Evolutionary conservation across 1,140 invertebrate species (phyloP).

Genomic region (Branchinecta lindahli): DNA sequence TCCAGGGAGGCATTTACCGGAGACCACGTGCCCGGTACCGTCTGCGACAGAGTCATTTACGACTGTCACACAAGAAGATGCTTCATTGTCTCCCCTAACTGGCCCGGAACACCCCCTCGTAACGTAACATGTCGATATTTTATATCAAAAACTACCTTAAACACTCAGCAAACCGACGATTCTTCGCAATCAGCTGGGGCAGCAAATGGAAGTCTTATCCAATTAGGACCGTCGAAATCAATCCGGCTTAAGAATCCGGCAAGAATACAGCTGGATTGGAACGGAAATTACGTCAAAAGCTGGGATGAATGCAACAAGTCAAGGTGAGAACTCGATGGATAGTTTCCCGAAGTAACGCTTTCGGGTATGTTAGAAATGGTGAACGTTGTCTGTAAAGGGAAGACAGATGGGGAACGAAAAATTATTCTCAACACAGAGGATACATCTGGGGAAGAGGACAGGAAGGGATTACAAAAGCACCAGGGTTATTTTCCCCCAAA

Average conservation of each 20-base stretch:
- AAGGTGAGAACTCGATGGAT: not conserved
- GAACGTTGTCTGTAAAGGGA: no score
- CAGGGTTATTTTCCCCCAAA: no score
- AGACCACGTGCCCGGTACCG: not conserved
- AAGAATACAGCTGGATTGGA: not conserved
- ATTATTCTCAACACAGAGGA: no score
- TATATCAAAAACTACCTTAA: not conserved
- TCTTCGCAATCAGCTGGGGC: not conserved
- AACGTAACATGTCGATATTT: not conserved
- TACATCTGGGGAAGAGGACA: no score
- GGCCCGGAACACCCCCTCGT: not conserved
- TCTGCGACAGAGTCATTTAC: not conserved
- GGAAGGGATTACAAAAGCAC: no score
- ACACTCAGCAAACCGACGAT: not conserved
- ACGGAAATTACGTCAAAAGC: not conserved
- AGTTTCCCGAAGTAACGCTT: not conserved
- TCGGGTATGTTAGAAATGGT: no score
- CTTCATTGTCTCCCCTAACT: not conserved
- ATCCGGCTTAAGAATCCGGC: not conserved
- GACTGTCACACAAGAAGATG: not conserved
- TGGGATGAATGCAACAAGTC: not conserved
- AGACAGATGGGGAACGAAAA: no score
- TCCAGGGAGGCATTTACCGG: not conserved
- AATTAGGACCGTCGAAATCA: conserved; percentile 3
- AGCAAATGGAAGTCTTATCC: not conserved